A percentile compares a stretch with the other conserved stretches of the same genome.
Conservation (phyloP, 2,113 vertebrate species). For the Mormyrus lacerda region DNA sequence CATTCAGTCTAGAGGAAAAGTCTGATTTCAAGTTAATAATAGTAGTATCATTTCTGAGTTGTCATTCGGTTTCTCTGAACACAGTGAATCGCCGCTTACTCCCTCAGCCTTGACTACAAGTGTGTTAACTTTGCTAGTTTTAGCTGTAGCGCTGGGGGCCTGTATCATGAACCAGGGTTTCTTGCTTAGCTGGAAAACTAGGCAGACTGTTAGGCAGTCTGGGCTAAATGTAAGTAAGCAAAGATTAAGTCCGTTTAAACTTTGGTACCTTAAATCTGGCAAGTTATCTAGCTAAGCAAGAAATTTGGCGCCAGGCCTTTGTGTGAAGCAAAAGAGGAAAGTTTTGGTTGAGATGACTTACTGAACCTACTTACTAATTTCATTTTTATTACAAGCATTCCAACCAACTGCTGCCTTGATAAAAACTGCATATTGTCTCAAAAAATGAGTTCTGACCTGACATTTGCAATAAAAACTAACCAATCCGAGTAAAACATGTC, state of each 20-base stretch:
- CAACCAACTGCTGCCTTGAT: neutral
- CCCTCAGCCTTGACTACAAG: neutral
- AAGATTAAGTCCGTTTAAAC: neutral
- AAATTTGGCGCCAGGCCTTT: neutral
- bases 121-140: neutral
- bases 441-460: neutral
- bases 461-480: neutral
- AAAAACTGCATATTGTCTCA: neutral
- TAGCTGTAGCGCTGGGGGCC: neutral
- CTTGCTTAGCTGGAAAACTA: neutral
- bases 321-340: neutral
- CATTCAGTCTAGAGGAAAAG: neutral
- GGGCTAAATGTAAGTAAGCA: neutral
- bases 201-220: neutral
- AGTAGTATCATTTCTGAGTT: neutral
- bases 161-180: neutral
- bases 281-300: neutral
- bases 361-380: neutral
- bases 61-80: neutral
- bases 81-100: neutral
- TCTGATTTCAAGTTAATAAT: neutral
- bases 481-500: neutral
- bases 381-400: neutral
- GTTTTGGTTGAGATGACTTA: neutral
- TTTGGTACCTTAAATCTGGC: neutral